Evolutionary conservation across 2,888 invertebrate genomes (phyloP), one percentile per base, ranked within the genome.

Genomic region (Spicauda simplicius): DNA sequence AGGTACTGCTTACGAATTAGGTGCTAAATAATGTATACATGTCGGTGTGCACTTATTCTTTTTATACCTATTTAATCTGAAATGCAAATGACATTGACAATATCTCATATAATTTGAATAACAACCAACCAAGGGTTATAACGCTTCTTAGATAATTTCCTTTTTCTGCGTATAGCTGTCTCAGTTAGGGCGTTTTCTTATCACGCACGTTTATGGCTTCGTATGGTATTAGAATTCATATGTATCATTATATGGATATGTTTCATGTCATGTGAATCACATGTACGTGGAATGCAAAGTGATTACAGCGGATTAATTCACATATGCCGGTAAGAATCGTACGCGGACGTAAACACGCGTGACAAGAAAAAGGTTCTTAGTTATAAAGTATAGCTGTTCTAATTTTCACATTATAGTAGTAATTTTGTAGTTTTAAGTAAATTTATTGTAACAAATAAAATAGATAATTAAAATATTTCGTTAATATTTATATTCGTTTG

Each of bases 41-140:
- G 77, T 85, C 74, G 74, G 79, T 85, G 84, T 85, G 86, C 87
- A 88, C 87, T 84, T 83, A 86, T 82, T 86, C 71, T 75, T 87
- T 87, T 84, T 81, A 79, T 84, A 86, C 75, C 77, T 76, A 76
- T 69, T 72, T 75, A 76, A 80, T 81, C 77, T 79, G 76, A 77
- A 84, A 86, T 89, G 88, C 88, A 84, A 80, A 84, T 90, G 90
- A 91, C 90, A 80, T 89, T 83, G 91, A 91, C 90, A 90, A 91
- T 91, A 90, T 90, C 79, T 84, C 59, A 61, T 30, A 52, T 62
- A 57, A 55, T 60, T 60, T 67, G 64, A 61, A 55, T 45, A 58
- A 58, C 52, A 56, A 61, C 66, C 61, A 61, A 52, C 37, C 55
- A 37, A 41, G 55, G 56, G 60, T 67, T 60, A 65, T 65, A 57